Evolutionary conservation across 2,797 vertebrate species (phyloP).

Genomic region (Paguma larvata): DNA sequence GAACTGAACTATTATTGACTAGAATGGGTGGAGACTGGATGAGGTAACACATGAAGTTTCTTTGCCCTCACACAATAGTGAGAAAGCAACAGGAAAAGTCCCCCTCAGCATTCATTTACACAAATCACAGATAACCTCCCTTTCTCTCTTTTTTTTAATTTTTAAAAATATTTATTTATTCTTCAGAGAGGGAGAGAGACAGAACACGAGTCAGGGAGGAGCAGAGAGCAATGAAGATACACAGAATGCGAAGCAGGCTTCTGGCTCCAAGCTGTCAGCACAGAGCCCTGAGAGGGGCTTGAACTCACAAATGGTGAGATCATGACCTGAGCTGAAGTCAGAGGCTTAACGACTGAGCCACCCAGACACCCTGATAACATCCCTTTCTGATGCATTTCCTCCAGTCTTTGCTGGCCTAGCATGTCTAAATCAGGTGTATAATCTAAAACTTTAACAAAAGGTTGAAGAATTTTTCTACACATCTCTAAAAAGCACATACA

Average conservation of each 20-base stretch:
- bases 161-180: no score
- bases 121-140: neutral
- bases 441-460: neutral
- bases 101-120: neutral
- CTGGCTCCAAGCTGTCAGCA: no score
- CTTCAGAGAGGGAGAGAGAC: no score
- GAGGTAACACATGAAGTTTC: neutral
- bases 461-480: neutral
- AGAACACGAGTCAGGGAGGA: no score
- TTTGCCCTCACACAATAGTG: neutral
- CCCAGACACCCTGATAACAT: no score
- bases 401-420: neutral
- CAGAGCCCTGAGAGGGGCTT: no score
- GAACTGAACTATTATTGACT: neutral
- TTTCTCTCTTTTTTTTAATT: no score
- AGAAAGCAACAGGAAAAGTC: neutral
- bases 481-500: neutral
- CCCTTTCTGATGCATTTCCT: neutral
- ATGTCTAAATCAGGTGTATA: neutral
- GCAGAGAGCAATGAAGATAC: no score
- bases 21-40: neutral
- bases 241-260: no score
- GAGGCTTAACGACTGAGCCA: no score
- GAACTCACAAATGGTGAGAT: no score
- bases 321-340: no score